Evolutionary conservation across 2,797 vertebrate species (phyloP).

Genomic region (Eulemur albifrons): DNA sequence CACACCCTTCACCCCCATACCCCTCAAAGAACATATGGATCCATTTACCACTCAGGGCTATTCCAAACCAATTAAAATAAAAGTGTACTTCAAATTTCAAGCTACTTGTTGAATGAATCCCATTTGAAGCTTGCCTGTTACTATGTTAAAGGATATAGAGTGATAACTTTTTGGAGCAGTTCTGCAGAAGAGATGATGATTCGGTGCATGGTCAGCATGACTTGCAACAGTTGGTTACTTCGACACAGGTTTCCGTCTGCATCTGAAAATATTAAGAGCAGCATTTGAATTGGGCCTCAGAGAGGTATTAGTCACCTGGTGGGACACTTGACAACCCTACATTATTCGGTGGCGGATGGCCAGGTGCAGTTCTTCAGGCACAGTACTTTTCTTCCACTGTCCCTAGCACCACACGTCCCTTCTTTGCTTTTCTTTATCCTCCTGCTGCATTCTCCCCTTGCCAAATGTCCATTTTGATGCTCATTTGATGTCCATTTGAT

Average conservation of each 20-base stretch:
- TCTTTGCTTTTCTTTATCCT: background rate
- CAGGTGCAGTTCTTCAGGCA: background rate
- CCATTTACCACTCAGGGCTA: background rate
- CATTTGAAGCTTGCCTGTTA: background rate
- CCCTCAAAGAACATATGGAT: background rate
- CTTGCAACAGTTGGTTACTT: conserved; percentile 91
- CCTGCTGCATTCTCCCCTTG: background rate
- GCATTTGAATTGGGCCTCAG: background rate
- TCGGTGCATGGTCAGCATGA: conserved; percentile 95
- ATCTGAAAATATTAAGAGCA: conserved; percentile 86
- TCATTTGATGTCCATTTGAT: no score
- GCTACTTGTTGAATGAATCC: background rate
- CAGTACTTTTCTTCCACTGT: no score
- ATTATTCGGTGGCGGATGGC: accelerated
- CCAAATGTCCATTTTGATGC: background rate
- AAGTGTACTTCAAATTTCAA: background rate
- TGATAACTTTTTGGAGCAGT: conserved; percentile 91
- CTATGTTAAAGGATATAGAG: conserved; percentile 93
- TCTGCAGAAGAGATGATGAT: conserved; percentile 93
- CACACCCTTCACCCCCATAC: background rate
- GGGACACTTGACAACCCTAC: background rate
- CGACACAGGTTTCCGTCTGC: conserved; percentile 90
- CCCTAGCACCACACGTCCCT: accelerated
- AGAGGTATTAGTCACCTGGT: background rate
- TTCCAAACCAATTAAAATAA: background rate